Percentiles rank a stretch among this genome's conserved stretches.
These are phyloP conservation scores for Scylla paramamosain DNA, from an alignment of 1,140 invertebrate genomes.

Conservation along the genomic window DNA sequence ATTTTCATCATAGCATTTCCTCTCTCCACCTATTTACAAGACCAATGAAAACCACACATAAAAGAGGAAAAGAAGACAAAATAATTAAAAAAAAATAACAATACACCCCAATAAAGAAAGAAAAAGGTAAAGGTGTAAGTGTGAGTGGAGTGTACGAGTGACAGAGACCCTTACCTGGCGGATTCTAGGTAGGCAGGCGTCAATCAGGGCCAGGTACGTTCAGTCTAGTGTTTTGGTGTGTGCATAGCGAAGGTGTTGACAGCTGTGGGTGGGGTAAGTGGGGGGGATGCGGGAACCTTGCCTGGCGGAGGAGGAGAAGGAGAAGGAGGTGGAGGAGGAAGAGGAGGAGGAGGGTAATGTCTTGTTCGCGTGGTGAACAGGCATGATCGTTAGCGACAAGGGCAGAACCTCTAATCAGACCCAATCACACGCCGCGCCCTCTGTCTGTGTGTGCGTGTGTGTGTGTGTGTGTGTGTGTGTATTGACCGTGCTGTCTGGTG, in stretches of 20 bases:
- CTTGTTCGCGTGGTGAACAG: constrained; percentile 30
- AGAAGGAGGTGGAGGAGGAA: background rate
- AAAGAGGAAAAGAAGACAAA: too few species aligned
- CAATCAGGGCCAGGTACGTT: background rate
- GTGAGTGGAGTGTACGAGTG: background rate
- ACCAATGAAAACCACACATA: too few species aligned
- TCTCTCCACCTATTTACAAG: too few species aligned
- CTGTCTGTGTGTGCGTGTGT: constrained; percentile 46
- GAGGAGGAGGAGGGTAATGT: constrained; percentile 9
- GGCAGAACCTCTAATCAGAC: constrained; percentile 30
- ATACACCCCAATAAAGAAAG: too few species aligned
- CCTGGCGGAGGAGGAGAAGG: background rate
- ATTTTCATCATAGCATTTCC: too few species aligned
- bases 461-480: constrained; percentile 49
- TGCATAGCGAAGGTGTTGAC: too few species aligned
- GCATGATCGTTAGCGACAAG: constrained; percentile 39
- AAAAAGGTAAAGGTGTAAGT: background rate
- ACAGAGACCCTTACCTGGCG: background rate
- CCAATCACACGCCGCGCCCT: background rate
- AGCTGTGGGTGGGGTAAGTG: too few species aligned
- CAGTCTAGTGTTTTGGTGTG: too few species aligned
- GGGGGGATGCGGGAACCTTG: too few species aligned
- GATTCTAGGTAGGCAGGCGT: background rate
- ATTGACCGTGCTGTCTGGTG: background rate
- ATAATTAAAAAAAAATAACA: too few species aligned